Evolutionary conservation across 2,888 invertebrate genomes (phyloP).

Genomic region (Polia nebulosa): DNA sequence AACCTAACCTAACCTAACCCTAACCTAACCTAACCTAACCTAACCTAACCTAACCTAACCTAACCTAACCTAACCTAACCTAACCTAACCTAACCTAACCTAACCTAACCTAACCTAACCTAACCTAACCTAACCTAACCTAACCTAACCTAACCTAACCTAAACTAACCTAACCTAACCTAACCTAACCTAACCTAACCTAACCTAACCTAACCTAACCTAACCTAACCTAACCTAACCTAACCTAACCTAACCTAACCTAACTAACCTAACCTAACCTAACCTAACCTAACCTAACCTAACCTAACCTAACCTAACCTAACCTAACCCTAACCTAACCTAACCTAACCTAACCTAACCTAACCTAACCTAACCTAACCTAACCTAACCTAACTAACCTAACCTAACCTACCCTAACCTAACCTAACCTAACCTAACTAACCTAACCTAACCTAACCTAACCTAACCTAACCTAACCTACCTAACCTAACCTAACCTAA

Average conservation of each 20-base stretch:
- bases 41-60: slow-evolving; percentile 36
- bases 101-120: too few relatives aligned
- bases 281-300: slow-evolving; percentile 10
- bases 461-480: background rate
- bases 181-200: slow-evolving; percentile 30
- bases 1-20: slow-evolving; percentile 57
- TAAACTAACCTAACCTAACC: slow-evolving; percentile 39
- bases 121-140: slow-evolving; percentile 20
- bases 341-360: too few relatives aligned
- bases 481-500: slow-evolving; percentile 12
- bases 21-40: slow-evolving; percentile 50
- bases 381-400: slow-evolving; percentile 14
- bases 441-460: too few relatives aligned
- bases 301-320: too few relatives aligned
- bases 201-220: background rate
- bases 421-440: background rate
- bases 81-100: too few relatives aligned
- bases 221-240: slow-evolving; percentile 4
- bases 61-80: too few relatives aligned
- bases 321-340: too few relatives aligned
- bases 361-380: too few relatives aligned
- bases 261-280: too few relatives aligned
- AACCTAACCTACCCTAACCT: too few relatives aligned
- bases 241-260: too few relatives aligned
- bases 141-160: slow-evolving; percentile 39